Base-by-base conservation (phyloP, 2,888 invertebrate species). In the Phaonia tiefii region DNA sequence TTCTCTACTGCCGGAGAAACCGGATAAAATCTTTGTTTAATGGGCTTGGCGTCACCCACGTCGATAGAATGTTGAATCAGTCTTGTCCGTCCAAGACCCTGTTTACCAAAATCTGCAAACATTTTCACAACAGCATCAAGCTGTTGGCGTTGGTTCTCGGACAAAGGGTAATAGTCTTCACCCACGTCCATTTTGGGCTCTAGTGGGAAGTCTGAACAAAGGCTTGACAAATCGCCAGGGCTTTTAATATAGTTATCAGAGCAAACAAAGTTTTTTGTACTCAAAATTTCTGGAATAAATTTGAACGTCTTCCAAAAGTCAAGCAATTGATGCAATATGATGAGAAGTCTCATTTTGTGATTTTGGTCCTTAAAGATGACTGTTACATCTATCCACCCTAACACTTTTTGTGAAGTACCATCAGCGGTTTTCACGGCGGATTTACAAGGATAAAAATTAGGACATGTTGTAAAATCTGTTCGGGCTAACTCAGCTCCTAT, bases 21-120 rank as follows among this genome's bases (percentile, higher is more conserved):
- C 4, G 80, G 82, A 22, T 79, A 84, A 25, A 78, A 80, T 0
- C 82, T 46, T 63, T 82, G 78, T 69, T 83, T 84, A 1, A 83
- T 67, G 0, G 83, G 80, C 11, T 72, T 44, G 0, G 80, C 66
- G 0, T 71, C 74, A 44, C 70, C 76, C 11, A 76, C 65, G 4
- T 76, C 80, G 15, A 84, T 84, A 0, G 17, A 11, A 56, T 83
- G 84, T 42, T 58, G 25, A 10, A 78, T 73, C 10, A 82, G 25
- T 2, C 49, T 8, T 5, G 76, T 84, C 60, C 60, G 39, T 1
- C 84, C 70, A 2, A 70, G 25, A 7, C 70, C 70, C 11, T 70
- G 56, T 2, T 20, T 22, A 25, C 44, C 56, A 42, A 56, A 70
- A 26, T 70, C 44, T 7, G 56, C 56, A 26, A 70, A 70, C 1